These are phyloP conservation scores for Alligator mississippiensis DNA, from an alignment of 2,113 vertebrate species.

Conservation along the genomic window DNA sequence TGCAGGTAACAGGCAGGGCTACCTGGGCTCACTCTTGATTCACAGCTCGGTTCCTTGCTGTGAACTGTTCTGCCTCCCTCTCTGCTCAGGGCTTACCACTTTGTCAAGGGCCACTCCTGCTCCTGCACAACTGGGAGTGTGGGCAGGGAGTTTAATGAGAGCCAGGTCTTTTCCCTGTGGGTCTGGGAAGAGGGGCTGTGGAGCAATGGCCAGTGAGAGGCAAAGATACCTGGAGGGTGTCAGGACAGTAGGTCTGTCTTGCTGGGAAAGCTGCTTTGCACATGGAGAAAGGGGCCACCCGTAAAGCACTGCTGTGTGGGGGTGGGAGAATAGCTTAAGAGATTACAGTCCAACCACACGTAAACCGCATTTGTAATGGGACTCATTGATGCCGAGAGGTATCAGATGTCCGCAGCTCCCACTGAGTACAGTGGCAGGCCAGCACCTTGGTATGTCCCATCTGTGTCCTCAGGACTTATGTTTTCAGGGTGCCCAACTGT, in stretches of 20 bases:
- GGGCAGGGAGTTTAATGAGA: background rate
- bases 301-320: background rate
- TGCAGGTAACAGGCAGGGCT: background rate
- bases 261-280: background rate
- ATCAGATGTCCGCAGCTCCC: background rate
- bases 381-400: background rate
- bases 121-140: background rate
- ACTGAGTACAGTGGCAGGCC: background rate
- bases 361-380: too few relatives aligned
- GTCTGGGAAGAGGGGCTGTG: rapidly evolving
- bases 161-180: background rate
- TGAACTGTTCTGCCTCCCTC: background rate
- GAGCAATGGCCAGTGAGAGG: too few relatives aligned
- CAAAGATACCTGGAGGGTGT: background rate
- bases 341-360: too few relatives aligned
- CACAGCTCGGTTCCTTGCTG: background rate
- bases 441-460: background rate
- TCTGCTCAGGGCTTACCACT: background rate
- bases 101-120: background rate
- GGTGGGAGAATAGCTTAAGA: background rate
- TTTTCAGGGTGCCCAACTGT: too few relatives aligned
- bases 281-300: background rate
- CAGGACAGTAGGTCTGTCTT: background rate
- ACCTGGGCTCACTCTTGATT: background rate
- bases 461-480: background rate